Conservation (phyloP, 2,888 invertebrate genomes). For the Zootermopsis nevadensis region DNA sequence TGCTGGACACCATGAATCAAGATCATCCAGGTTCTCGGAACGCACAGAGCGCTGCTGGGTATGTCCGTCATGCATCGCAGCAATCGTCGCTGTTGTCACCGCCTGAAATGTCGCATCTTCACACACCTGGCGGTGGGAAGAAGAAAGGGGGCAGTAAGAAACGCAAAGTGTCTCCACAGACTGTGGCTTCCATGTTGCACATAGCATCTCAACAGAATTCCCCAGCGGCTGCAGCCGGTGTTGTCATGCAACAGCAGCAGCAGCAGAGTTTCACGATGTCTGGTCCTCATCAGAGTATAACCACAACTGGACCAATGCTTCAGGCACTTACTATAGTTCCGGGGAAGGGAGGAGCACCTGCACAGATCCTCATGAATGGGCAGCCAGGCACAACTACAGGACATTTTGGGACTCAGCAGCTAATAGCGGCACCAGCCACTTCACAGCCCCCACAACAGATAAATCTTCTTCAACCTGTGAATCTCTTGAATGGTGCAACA, state of each 20-base stretch:
- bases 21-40: constrained; percentile 62
- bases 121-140: constrained; percentile 76
- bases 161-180: constrained; percentile 76
- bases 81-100: constrained; percentile 47
- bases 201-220: constrained; percentile 56
- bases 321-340: constrained; percentile 83
- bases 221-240: constrained; percentile 59
- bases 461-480: constrained; percentile 83
- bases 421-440: constrained; percentile 70
- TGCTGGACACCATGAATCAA: constrained; percentile 58
- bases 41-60: constrained; percentile 57
- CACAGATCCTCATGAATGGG: constrained; percentile 83
- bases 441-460: constrained; percentile 70
- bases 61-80: constrained; percentile 57
- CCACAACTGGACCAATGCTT: constrained; percentile 75
- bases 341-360: constrained; percentile 75
- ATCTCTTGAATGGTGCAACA: constrained; percentile 77
- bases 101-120: constrained; percentile 48
- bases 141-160: constrained; percentile 74
- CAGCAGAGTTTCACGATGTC: constrained; percentile 79
- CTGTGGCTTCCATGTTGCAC: constrained; percentile 70
- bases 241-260: constrained; percentile 44
- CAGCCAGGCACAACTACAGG: constrained; percentile 66
- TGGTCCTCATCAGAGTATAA: constrained; percentile 69
- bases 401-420: constrained; percentile 74